Base-by-base conservation (phyloP, 1,140 invertebrate genomes). In the Chironomus tepperi region DNA sequence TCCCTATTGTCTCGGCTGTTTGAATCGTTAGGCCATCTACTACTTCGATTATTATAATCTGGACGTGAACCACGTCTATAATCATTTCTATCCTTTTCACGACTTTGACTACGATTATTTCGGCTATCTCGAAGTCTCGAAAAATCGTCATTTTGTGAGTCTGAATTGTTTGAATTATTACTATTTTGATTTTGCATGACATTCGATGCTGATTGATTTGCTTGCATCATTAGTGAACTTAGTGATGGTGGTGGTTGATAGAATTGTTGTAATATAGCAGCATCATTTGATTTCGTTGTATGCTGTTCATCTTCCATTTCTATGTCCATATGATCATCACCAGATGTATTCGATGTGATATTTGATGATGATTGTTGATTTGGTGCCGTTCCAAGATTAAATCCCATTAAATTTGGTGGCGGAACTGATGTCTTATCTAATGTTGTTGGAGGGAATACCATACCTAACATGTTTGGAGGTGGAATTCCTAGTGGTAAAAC, bases 251-350 rank as follows among this genome's bases (percentile, higher is more conserved):
- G 74, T 8, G 83, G 74, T 43, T 83, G 83, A 73, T 84, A 83
- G 34, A 79, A 83, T 24, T 74, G 76, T 67, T 43, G 70, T 78
- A 42, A 81, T 77, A 16, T 73, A 9, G n/a, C 74, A 76, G 24
- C 74, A 74, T 18, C 76, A 75, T 9, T 76, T 79, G 76, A 15
- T 10, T 76, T 76, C 19, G 18, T 21, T 19, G 75, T 72, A 74
- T 78, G 79, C 67, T 80, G 77, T 24, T 85, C 87, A 67, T 89
- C 86, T 73, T 86, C 85, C 85, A 85, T 85, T 79, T 89, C 88
- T 79, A 89, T 86, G 76, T 89, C 88, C 79, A 89, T 88, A 75
- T 88, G 87, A 84, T 89, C 88, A 64, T 89, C 88, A 18, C 85
- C 85, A 64, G 75, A 76, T 18, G 65, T 7, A 34, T 34, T 70